phyloP scores from a whole-genome alignment of 1,140 invertebrate genomes.

The Zaprionus ghesquierei region DNA sequence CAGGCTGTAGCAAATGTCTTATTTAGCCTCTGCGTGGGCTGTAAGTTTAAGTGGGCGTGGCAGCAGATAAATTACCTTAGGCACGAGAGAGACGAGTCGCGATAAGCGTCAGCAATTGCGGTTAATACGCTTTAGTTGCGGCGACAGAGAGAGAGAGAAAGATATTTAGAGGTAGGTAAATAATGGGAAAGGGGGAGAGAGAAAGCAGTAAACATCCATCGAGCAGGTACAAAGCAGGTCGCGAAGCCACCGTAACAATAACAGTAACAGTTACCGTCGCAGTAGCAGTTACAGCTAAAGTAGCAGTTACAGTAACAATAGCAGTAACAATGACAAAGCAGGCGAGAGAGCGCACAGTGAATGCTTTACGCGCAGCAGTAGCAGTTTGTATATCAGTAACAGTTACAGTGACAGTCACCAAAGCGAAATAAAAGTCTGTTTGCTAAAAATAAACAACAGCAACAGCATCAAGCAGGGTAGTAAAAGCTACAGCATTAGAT shows the following conservation, averaged over 20 bases:
- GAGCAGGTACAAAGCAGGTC: background rate
- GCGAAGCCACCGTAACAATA: slow-evolving; percentile 1
- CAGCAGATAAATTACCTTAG: slow-evolving; percentile 67
- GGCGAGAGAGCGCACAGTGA: background rate
- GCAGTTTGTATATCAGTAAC: background rate
- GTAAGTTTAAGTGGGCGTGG: slow-evolving; percentile 51
- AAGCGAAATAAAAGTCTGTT: background rate
- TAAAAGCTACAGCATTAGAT: background rate
- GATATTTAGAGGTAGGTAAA: background rate
- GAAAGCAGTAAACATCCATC: background rate
- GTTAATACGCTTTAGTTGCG: slow-evolving; percentile 59
- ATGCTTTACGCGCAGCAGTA: background rate
- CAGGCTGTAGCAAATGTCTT: slow-evolving; percentile 64
- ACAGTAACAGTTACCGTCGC: background rate
- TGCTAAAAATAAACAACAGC: background rate
- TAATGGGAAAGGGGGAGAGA: background rate
- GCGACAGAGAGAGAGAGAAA: background rate
- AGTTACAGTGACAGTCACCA: background rate
- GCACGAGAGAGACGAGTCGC: slow-evolving; percentile 52
- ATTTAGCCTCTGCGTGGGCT: slow-evolving; percentile 46
- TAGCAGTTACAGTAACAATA: slow-evolving; percentile 1
- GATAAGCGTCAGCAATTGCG: slow-evolving; percentile 61
- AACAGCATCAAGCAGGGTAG: background rate
- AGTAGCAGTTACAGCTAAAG: background rate
- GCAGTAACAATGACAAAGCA: background rate